Percentiles rank a stretch among this genome's conserved stretches.
Conservation (phyloP, 2,797 vertebrate genomes). For the Urophycis tenuis region DNA sequence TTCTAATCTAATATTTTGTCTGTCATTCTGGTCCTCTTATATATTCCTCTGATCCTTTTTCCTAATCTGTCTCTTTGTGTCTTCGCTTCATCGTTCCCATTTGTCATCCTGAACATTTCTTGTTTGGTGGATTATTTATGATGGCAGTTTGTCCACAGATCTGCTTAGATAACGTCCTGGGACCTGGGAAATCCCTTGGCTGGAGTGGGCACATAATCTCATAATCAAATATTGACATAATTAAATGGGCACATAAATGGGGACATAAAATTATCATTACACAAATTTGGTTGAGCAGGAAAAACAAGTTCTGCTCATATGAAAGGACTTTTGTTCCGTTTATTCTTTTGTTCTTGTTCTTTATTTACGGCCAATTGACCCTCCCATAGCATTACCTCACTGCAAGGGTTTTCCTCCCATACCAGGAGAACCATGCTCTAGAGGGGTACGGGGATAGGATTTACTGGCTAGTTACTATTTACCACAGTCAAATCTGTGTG, state of each 20-base stretch:
- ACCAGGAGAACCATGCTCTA: slow-evolving; percentile 7
- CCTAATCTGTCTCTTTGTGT: neutral
- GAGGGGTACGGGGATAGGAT: slow-evolving; percentile 8
- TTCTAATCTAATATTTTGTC: neutral
- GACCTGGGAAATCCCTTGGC: slow-evolving; percentile 55
- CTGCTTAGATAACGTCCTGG: slow-evolving; percentile 27
- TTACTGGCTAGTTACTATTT: slow-evolving; percentile 46
- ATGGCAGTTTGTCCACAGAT: slow-evolving; percentile 40
- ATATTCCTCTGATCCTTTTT: neutral
- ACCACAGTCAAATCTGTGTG: slow-evolving; percentile 1
- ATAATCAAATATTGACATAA: slow-evolving; percentile 23
- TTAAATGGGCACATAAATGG: slow-evolving; percentile 59
- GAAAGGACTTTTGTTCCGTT: neutral
- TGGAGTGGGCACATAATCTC: neutral
- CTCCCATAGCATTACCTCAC: slow-evolving; percentile 14
- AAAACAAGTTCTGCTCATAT: slow-evolving; percentile 1
- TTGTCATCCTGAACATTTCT: neutral
- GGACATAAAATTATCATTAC: slow-evolving; percentile 38
- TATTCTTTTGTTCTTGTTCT: slow-evolving; percentile 2
- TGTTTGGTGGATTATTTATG: slow-evolving; percentile 50
- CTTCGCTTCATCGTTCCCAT: neutral
- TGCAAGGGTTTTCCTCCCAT: slow-evolving; percentile 49
- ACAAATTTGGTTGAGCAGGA: slow-evolving; percentile 18
- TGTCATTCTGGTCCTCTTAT: neutral
- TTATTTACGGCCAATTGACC: slow-evolving; percentile 23